These are phyloP conservation scores for Isichthys henryi DNA, from an alignment of 2,113 vertebrate genomes.

Conservation along the genomic window DNA sequence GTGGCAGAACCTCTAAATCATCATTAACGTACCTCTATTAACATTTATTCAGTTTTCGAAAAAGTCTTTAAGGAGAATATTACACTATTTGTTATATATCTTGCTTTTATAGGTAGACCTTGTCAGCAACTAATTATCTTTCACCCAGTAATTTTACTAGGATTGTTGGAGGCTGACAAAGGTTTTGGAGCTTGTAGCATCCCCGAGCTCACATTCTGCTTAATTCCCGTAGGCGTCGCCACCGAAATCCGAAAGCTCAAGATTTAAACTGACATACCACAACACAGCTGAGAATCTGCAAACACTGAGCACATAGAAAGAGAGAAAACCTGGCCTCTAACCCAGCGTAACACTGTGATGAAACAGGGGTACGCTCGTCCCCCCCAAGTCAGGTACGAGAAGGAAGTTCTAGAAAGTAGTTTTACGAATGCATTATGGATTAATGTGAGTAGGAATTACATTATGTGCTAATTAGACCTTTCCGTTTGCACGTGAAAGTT, in stretches of 20 bases:
- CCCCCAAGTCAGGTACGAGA: background rate
- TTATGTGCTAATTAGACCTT: background rate
- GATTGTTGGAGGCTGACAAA: background rate
- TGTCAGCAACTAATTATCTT: background rate
- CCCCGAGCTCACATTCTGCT: background rate
- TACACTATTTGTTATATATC: background rate
- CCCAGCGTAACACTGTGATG: background rate
- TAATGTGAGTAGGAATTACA: background rate
- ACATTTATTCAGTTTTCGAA: background rate
- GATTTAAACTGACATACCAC: background rate
- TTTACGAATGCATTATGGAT: background rate
- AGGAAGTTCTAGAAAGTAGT: background rate
- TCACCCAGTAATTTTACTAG: background rate
- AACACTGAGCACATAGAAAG: background rate
- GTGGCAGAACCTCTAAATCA: background rate
- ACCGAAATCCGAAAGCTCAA: background rate
- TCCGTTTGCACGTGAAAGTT: background rate
- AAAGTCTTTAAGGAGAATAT: background rate
- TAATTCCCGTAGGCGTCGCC: background rate
- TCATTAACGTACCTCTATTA: background rate
- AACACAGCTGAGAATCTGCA: background rate
- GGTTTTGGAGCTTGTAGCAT: background rate
- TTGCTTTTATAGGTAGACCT: background rate
- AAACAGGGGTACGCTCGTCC: background rate
- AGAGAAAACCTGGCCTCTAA: background rate